These are phyloP conservation scores for Andrena trimmerana DNA, from an alignment of 2,888 invertebrate species.

Conservation along the genomic window DNA sequence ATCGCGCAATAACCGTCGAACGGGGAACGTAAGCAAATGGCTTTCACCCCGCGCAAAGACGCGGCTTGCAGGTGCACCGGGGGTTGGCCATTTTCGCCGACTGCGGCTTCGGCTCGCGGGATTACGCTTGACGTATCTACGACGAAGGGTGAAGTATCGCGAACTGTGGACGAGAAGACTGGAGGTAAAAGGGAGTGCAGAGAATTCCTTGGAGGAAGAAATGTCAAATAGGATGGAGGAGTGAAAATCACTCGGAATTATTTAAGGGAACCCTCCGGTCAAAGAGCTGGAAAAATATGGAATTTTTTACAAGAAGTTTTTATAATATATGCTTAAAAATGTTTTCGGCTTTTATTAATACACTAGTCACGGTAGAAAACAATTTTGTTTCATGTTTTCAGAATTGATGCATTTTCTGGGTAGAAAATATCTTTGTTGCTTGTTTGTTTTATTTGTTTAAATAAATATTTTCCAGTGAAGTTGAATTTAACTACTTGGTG, in stretches of 20 bases:
- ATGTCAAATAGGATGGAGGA: not conserved
- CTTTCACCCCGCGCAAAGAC: slow-evolving; percentile 7
- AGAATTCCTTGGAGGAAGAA: not conserved
- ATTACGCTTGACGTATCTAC: slow-evolving; percentile 40
- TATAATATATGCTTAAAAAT: no score
- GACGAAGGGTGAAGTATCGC: slow-evolving; percentile 16
- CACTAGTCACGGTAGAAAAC: no score
- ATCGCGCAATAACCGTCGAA: slow-evolving; percentile 26
- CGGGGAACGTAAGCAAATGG: slow-evolving; percentile 16
- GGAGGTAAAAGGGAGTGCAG: not conserved
- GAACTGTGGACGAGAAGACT: slow-evolving; percentile 20
- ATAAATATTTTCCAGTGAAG: no score
- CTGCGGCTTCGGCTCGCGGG: slow-evolving; percentile 18
- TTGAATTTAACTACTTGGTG: no score
- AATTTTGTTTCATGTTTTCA: no score
- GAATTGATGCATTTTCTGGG: no score
- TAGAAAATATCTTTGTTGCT: no score
- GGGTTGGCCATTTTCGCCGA: slow-evolving; percentile 4
- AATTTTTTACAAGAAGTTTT: no score
- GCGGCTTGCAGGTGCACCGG: slow-evolving; percentile 22
- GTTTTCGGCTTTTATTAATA: no score
- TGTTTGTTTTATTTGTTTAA: no score
- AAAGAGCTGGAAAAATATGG: no score
- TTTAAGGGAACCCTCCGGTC: no score
- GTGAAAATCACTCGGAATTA: slow-evolving; percentile 11